Evolutionary conservation across 2,888 invertebrate species (phyloP).

Genomic region (Parascotia fuliginaria): DNA sequence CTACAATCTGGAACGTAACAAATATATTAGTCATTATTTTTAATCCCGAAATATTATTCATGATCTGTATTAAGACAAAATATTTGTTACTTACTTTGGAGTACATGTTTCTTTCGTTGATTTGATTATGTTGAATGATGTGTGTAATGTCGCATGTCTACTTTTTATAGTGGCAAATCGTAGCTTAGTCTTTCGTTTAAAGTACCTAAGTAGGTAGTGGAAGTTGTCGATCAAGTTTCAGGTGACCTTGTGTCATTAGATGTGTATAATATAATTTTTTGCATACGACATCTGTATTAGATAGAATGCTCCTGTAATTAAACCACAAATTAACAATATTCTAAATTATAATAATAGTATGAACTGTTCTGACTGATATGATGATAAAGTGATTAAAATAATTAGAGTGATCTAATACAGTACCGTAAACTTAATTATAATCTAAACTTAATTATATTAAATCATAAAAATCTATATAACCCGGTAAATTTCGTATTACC

Average conservation of each 20-base stretch:
- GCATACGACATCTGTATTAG: not conserved
- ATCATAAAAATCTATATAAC: too few species aligned
- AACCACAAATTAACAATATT: not conserved
- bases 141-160: conserved; percentile 40
- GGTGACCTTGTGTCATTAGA: not conserved
- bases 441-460: too few species aligned
- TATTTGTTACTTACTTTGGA: conserved; percentile 34
- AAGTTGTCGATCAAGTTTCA: conserved; percentile 41
- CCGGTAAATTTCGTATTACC: too few species aligned
- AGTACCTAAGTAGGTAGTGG: conserved; percentile 62
- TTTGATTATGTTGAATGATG: conserved; percentile 47
- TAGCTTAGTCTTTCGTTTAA: conserved; percentile 41
- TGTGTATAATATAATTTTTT: not conserved
- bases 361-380: too few species aligned
- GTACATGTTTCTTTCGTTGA: conserved; percentile 53
- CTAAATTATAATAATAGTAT: too few species aligned
- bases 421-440: too few species aligned
- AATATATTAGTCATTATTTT: conserved; percentile 21
- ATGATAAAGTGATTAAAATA: too few species aligned
- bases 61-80: not conserved
- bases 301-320: not conserved
- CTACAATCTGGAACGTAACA: conserved; percentile 45
- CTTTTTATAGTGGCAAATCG: conserved; percentile 58
- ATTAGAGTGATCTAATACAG: too few species aligned
- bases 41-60: conserved; percentile 16